Conservation (phyloP, 2,888 invertebrate genomes). For the Rosalia funebris region DNA sequence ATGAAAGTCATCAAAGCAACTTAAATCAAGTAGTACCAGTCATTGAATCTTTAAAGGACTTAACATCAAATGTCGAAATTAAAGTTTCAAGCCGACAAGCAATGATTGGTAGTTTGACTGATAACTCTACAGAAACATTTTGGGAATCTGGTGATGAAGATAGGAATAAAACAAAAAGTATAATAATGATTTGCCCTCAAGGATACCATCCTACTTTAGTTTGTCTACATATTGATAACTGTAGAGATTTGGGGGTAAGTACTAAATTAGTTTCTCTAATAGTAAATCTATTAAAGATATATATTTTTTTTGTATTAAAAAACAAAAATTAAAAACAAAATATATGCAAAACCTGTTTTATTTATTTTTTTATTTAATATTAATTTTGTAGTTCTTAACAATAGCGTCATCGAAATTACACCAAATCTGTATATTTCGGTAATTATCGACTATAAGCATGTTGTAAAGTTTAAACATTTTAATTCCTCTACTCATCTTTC, state of each 20-base stretch:
- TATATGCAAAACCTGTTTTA: no score
- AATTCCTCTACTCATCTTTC: no score
- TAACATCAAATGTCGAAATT: constrained; percentile 80
- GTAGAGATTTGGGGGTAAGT: constrained; percentile 86
- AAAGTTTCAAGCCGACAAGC: constrained; percentile 93
- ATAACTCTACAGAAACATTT: constrained; percentile 96
- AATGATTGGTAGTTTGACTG: constrained; percentile 91
- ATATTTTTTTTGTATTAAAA: no score
- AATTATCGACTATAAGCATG: no score
- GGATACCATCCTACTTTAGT: constrained; percentile 77
- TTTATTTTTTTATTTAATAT: no score
- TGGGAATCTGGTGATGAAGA: constrained; percentile 99
- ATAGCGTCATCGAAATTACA: no score
- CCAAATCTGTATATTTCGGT: no score
- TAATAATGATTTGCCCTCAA: constrained; percentile 75
- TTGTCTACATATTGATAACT: constrained; percentile 93
- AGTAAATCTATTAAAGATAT: no score
- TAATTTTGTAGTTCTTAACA: no score
- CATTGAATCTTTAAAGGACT: constrained; percentile 77
- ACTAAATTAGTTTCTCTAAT: no score
- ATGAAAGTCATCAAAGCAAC: constrained; percentile 55
- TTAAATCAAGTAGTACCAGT: constrained; percentile 64
- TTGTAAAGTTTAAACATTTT: no score
- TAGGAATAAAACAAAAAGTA: constrained; percentile 88
- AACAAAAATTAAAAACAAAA: no score